Evolutionary conservation across 2,797 vertebrate genomes (phyloP), one percentile per base, ranked within the genome.

Genomic region (Typhlichthys subterraneus): DNA sequence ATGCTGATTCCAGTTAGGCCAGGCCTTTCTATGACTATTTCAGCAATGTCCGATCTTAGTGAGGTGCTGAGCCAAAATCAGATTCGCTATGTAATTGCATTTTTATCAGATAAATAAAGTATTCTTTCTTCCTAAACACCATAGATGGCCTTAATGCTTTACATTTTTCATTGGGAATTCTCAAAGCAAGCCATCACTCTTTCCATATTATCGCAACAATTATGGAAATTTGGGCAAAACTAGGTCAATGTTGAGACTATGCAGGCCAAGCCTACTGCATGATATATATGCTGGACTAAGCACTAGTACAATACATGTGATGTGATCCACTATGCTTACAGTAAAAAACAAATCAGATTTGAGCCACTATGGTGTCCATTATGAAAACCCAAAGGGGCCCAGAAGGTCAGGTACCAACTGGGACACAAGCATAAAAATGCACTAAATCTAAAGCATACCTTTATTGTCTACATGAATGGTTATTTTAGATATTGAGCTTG

Each of bases 1-100:
- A 61, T 66, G 13, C 73, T 64, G 70, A 63, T 85, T 60, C 65
- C 57, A 56, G 47, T 75, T 81, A 38, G 72, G 67, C 56, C 58
- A 57, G 74, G 61, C 81, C 58, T 72, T 45, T 19, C 57, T 9
- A 42, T 57, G 49, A 56, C 31, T 14, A 12, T 14, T 59, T 63
- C 70, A 73, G 42, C 5, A 73, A 56, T 47, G 68, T 76, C 66
- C 46, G 11, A 67, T 54, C 54, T 73, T 51, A 45, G 68, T 48
- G 33, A 17, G 54, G 45, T 7, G 61, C 65, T 63, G 63, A 77
- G 67, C 63, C 61, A 59, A 59, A 71, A 59, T 53, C 17, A 57
- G 60, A 10, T 70, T 57, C 64, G 67, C 45, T 63, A 63, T 48
- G 47, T 48, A 48, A 48, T 48, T 11, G 3, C 12, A 48, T 42